These are phyloP conservation scores for Ricordea florida DNA, from an alignment of 92 coral and sea anemone species.

Conservation along the genomic window DNA sequence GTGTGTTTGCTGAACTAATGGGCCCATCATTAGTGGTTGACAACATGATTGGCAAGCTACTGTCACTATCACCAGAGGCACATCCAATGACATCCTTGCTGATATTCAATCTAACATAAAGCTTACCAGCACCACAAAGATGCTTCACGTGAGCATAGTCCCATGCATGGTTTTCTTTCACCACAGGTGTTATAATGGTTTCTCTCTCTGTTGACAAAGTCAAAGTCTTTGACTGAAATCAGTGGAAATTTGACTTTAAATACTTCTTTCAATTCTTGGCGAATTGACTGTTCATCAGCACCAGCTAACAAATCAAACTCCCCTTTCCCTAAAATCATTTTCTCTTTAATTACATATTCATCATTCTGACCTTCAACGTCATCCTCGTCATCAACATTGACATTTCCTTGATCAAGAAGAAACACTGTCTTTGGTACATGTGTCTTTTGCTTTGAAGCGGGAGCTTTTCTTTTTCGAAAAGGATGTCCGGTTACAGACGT, in stretches of 20 bases:
- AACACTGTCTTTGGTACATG: too few species aligned
- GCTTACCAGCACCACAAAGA: constrained; percentile 54
- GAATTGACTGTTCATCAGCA: constrained; percentile 5
- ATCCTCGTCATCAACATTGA: too few species aligned
- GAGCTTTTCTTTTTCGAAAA: too few species aligned
- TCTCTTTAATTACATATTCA: not conserved
- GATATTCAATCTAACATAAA: constrained; percentile 61
- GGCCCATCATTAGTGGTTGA: not conserved
- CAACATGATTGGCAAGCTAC: not conserved
- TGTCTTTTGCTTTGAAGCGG: too few species aligned
- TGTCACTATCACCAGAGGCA: not conserved
- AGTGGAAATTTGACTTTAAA: constrained; percentile 40
- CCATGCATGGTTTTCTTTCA: constrained; percentile 54
- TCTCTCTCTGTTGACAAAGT: constrained; percentile 55
- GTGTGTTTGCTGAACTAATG: not conserved
- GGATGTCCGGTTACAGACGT: too few species aligned
- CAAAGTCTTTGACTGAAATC: not conserved
- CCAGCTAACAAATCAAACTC: not conserved
- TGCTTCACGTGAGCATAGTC: constrained; percentile 69
- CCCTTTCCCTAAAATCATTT: not conserved
- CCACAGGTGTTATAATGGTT: constrained; percentile 48
- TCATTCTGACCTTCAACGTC: not conserved
- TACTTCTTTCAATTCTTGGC: constrained; percentile 7
- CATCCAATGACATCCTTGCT: constrained; percentile 14
- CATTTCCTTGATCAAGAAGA: too few species aligned